phyloP scores from a whole-genome alignment of 1,140 invertebrate species.

The Melitaea cinxia region DNA sequence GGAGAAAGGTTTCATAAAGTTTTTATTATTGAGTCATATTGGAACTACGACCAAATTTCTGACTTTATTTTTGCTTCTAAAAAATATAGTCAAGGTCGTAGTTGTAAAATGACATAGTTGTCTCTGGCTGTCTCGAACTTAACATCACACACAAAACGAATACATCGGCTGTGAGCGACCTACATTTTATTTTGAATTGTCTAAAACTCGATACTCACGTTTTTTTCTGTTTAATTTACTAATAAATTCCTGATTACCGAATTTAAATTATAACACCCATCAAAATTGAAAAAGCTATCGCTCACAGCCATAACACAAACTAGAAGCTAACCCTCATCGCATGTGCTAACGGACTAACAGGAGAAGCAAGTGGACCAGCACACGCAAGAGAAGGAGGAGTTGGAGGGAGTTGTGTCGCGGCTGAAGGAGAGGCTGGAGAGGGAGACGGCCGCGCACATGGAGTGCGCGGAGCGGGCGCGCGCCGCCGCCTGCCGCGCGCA shows the following conservation, averaged over 20 bases:
- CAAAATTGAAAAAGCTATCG: conserved; percentile 2
- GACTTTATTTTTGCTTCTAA: not conserved
- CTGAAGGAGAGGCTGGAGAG: conserved; percentile 95
- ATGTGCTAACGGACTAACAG: conserved; percentile 50
- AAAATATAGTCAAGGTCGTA: not conserved
- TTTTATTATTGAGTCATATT: not conserved
- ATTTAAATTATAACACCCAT: conserved; percentile 3
- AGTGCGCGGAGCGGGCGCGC: conserved; percentile 90
- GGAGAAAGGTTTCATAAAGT: conserved; percentile 9
- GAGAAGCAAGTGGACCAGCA: conserved; percentile 95
- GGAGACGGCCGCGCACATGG: conserved; percentile 92
- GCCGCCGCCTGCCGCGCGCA: conserved; percentile 89
- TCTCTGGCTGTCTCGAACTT: no score
- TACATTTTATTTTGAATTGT: no score
- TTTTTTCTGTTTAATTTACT: not conserved
- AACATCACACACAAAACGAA: not conserved
- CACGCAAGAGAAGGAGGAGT: conserved; percentile 95
- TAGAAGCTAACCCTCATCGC: conserved; percentile 27
- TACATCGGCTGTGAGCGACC: not conserved
- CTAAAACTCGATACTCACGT: no score
- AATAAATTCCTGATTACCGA: not conserved
- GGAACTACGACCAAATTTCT: not conserved
- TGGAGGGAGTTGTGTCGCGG: conserved; percentile 91
- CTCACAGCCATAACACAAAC: conserved; percentile 4
- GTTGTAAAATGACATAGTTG: no score